A percentile compares a stretch with the other conserved stretches of the same genome.
Evolutionary conservation across 2,888 invertebrate species (phyloP).

Genomic region (Clitarchus hookeri): DNA sequence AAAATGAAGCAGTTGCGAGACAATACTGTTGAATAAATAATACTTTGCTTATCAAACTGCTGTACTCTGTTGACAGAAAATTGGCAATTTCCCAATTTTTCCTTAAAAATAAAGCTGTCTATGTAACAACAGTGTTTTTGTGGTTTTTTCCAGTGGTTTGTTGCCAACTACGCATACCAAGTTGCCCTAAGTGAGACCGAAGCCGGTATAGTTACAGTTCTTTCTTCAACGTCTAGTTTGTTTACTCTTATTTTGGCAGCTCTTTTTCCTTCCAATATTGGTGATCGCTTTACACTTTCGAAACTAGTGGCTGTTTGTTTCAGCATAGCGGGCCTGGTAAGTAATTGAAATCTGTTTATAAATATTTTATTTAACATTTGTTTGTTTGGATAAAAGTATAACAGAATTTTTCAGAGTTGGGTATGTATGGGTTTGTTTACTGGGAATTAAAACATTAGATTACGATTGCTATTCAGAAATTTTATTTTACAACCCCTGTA

Average conservation of each 20-base stretch:
- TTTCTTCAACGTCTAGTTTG: conserved; percentile 87
- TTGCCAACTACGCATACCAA: conserved; percentile 92
- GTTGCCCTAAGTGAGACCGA: conserved; percentile 82
- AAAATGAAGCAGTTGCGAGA: no score
- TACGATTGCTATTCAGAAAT: not conserved
- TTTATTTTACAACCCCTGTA: not conserved
- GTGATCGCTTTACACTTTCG: conserved; percentile 84
- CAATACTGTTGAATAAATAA: no score
- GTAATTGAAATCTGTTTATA: conserved; percentile 49
- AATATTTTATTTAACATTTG: not conserved
- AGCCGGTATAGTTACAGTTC: conserved; percentile 83
- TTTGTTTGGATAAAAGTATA: not conserved
- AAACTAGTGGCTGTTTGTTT: conserved; percentile 80
- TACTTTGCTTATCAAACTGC: no score
- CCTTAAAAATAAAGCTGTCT: no score
- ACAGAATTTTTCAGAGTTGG: not conserved
- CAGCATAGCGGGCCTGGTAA: conserved; percentile 78
- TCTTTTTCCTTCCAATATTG: conserved; percentile 78
- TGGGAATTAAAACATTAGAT: no score
- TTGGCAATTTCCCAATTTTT: no score
- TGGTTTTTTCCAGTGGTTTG: conserved; percentile 80
- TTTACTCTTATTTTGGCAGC: conserved; percentile 88
- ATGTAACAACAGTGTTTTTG: conserved; percentile 37
- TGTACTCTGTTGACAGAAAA: no score
- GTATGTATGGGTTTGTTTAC: no score